Conservation (phyloP, 2,113 vertebrate species). For the Leptocoma aspasia region DNA sequence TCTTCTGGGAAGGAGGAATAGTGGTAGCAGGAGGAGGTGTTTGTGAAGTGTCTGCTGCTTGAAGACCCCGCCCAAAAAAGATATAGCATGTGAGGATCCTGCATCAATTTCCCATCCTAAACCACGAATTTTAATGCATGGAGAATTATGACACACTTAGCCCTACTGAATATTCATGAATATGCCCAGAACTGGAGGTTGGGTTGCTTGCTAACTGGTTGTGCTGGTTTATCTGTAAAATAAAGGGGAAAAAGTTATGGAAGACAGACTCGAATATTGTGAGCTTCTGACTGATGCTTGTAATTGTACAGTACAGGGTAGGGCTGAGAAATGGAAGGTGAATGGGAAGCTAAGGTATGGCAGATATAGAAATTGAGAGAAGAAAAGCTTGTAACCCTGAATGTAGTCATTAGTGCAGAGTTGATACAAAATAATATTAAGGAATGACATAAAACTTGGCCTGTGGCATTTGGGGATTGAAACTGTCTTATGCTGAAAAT, state of each 20-base stretch:
- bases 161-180: neutral
- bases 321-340: neutral
- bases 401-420: neutral
- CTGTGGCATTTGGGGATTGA: neutral
- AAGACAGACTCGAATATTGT: neutral
- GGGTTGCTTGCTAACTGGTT: neutral
- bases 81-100: neutral
- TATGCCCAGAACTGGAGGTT: neutral
- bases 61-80: neutral
- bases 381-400: neutral
- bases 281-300: neutral
- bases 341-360: accelerated
- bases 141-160: neutral
- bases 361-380: neutral
- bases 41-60: neutral
- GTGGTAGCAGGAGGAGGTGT: neutral
- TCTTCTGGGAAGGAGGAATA: neutral
- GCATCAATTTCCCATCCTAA: neutral
- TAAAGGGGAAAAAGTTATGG: neutral
- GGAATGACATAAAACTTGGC: neutral
- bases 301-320: neutral
- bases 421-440: neutral
- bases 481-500: neutral
- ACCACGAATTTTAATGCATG: neutral
- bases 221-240: neutral